These are phyloP conservation scores for Tychaedon coryphoeus DNA, from an alignment of 2,113 vertebrate species.

Conservation along the genomic window DNA sequence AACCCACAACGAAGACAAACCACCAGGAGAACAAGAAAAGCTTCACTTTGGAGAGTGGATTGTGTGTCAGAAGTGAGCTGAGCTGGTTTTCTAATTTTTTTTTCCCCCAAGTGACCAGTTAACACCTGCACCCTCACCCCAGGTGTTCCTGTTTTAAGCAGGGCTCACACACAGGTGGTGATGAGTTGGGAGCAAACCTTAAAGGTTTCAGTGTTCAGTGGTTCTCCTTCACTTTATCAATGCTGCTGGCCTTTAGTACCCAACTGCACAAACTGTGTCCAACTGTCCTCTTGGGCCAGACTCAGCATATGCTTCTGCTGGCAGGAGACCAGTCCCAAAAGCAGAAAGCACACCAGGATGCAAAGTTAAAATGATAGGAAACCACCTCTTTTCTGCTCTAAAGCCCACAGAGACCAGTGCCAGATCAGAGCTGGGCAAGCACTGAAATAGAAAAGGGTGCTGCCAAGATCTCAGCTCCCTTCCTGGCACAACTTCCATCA, in stretches of 20 bases:
- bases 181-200: background rate
- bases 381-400: background rate
- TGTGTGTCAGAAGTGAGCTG: background rate
- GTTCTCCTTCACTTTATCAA: background rate
- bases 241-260: background rate
- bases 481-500: background rate
- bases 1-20: background rate
- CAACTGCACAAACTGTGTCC: background rate
- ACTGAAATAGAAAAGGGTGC: background rate
- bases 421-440: conserved; percentile 1
- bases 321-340: background rate
- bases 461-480: conserved; percentile 12
- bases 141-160: background rate
- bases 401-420: background rate
- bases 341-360: background rate
- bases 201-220: background rate
- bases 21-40: background rate
- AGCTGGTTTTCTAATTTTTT: background rate
- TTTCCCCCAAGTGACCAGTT: background rate
- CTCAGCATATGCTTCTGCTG: background rate
- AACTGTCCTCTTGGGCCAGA: background rate
- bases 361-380: background rate
- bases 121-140: background rate
- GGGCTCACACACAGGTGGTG: background rate
- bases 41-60: background rate